These are phyloP conservation scores for Cathartes aura DNA, from an alignment of 2,113 vertebrate genomes.

Conservation along the genomic window DNA sequence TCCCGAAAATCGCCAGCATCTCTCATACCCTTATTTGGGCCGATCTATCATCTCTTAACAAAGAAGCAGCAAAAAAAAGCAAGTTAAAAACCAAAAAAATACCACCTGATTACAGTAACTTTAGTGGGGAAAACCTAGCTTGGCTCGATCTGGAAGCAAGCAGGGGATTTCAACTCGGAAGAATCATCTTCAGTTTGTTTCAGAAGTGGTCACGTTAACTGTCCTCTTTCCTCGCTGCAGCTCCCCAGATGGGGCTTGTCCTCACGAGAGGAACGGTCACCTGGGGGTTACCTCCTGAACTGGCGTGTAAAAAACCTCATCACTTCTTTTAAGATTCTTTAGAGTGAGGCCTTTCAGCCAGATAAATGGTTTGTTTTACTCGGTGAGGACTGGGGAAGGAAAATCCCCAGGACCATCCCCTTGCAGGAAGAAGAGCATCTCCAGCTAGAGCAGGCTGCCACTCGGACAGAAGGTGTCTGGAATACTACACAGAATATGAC, in stretches of 20 bases:
- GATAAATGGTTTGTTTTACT: not conserved
- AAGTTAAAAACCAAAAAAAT: not conserved
- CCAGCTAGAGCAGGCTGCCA: not conserved
- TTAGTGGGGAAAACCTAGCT: not conserved
- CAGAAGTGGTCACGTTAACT: not conserved
- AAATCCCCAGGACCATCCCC: not conserved
- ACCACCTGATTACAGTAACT: not conserved
- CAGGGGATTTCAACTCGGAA: not conserved
- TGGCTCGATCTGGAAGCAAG: not conserved
- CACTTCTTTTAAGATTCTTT: not conserved
- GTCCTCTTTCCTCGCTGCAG: not conserved
- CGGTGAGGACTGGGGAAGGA: not conserved
- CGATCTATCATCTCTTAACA: not conserved
- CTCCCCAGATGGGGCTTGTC: not conserved
- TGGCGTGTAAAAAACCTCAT: accelerated
- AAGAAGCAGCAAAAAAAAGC: not conserved
- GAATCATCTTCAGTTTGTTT: not conserved
- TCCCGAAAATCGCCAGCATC: conserved; percentile 21
- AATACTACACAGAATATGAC: not conserved
- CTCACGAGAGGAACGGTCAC: not conserved
- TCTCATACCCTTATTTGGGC: conserved; percentile 53
- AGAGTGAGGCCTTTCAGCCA: not conserved
- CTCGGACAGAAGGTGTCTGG: accelerated
- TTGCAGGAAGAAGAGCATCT: not conserved
- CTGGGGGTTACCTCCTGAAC: not conserved